Base-by-base conservation (phyloP, 37 sponge, comb jelly and placozoan genomes). In the Halisarca cf. caerulea region DNA sequence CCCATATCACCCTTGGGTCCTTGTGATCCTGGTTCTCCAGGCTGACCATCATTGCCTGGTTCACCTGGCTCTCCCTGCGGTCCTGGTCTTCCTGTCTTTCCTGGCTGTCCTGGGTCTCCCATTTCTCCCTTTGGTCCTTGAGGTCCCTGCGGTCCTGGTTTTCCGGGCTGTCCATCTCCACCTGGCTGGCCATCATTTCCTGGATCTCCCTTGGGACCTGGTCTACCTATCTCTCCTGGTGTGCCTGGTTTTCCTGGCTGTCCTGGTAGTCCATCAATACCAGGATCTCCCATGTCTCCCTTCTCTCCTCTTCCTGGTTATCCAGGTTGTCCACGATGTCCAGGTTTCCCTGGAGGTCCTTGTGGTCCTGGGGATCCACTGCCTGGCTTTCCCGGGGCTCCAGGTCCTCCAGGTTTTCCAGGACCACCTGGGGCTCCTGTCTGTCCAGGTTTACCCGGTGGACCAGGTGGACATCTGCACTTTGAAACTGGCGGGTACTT, bases 161-260 rank as follows among this genome's bases (percentile, higher is more conserved):
- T 62, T 62, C 64, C 64, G 6, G 64, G 64, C 6, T 62, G 6
- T 8, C 64, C 64, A 15, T n/a, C 30, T 39, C 44, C 77, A 11
- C 77, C 77, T 42, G 77, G 42, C 45, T 4, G 20, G 4, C 71
- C 71, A 69, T 69, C 71, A 4, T 42, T 15, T 7, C 77, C 77
- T n/a, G 44, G 45, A 20, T 74, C 77, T 39, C 77, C 77, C 38
- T 74, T 44, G 1, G 38, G n/a, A 6, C 77, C 77, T 42, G 77
- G 42, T 62, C 6, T 6, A 20, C 30, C 64, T 15, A 7, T 6
- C n/a, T 7, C 25, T 20, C 25, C 64, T 20, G 6, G 6, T 15
- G 7, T 62, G 30, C 64, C 64, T 6, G 64, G 64, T 15, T 62
- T 62, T 7, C 64, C 64, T 20, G 64, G 64, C 7, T 28, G 6